These are phyloP conservation scores for Linnaemya tessellans DNA, from an alignment of 2,888 invertebrate genomes.

Conservation along the genomic window DNA sequence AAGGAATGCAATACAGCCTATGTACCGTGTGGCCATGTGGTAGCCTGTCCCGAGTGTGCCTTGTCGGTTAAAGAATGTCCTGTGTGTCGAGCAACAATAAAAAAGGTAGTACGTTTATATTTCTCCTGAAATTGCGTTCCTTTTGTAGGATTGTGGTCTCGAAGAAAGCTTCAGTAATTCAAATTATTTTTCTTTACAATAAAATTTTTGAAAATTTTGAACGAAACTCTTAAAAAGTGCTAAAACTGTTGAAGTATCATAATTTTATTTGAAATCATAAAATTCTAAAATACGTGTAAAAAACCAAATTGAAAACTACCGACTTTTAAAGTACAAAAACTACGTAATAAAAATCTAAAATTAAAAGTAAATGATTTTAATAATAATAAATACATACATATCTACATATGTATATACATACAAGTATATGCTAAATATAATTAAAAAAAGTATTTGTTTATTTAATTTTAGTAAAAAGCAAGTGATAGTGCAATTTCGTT, in stretches of 20 bases:
- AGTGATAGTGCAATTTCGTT: no score
- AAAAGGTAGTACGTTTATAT: slow-evolving; percentile 84
- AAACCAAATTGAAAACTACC: neutral
- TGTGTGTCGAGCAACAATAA: slow-evolving; percentile 91
- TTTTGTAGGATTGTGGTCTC: neutral
- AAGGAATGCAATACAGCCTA: slow-evolving; percentile 95
- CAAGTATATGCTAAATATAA: no score
- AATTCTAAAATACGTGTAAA: neutral
- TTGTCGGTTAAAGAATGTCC: slow-evolving; percentile 93
- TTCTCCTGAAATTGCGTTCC: slow-evolving; percentile 79
- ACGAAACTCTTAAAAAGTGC: neutral
- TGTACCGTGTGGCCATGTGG: slow-evolving; percentile 97
- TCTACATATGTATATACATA: no score
- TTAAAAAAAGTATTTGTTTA: no score
- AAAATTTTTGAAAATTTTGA: neutral
- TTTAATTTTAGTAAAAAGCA: no score
- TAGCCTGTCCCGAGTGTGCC: slow-evolving; percentile 95
- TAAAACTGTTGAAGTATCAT: neutral
- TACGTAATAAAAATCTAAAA: neutral
- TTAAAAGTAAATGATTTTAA: neutral
- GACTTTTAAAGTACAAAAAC: neutral
- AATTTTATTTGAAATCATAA: slow-evolving; percentile 15
- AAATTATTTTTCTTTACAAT: neutral
- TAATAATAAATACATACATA: no score
- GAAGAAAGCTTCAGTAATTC: neutral